Percentiles rank a stretch among this genome's conserved stretches.
These are phyloP conservation scores for Gambusia yucatana DNA, from an alignment of 2,797 vertebrate species.

Conservation along the genomic window DNA sequence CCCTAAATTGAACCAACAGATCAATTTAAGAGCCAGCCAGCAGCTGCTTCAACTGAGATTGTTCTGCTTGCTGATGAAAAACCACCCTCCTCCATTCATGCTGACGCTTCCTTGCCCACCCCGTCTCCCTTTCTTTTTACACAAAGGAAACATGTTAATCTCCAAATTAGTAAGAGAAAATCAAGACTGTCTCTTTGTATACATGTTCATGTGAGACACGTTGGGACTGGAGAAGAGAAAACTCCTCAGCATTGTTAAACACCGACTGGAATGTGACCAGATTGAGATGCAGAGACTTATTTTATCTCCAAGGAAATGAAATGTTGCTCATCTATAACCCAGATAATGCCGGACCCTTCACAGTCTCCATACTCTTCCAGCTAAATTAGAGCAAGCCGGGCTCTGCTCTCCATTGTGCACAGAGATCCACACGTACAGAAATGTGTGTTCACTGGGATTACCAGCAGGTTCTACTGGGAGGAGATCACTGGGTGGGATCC, in stretches of 20 bases:
- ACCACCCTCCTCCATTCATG: constrained; percentile 39
- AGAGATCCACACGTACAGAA: background rate
- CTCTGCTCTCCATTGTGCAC: background rate
- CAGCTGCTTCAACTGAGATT: constrained; percentile 41
- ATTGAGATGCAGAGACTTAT: background rate
- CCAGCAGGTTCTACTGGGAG: background rate
- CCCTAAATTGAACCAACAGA: constrained; percentile 40
- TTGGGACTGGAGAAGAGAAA: background rate
- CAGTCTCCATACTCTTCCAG: background rate
- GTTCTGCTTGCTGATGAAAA: constrained; percentile 41
- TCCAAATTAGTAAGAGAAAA: constrained; percentile 20
- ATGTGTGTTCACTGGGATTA: background rate
- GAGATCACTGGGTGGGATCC: background rate
- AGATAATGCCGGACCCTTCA: background rate
- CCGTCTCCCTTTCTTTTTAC: constrained; percentile 22
- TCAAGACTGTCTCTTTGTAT: background rate
- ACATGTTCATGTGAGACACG: background rate
- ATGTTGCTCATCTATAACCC: background rate
- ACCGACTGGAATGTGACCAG: background rate
- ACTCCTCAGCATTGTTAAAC: background rate
- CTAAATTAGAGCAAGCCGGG: background rate
- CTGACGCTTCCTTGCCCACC: constrained; percentile 20
- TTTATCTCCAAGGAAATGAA: background rate
- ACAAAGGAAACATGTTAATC: constrained; percentile 64
- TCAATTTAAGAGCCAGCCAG: constrained; percentile 45